Evolutionary conservation across 2,113 vertebrate species (phyloP), one percentile per base, ranked within the genome.

Genomic region (Polyodon spathula): DNA sequence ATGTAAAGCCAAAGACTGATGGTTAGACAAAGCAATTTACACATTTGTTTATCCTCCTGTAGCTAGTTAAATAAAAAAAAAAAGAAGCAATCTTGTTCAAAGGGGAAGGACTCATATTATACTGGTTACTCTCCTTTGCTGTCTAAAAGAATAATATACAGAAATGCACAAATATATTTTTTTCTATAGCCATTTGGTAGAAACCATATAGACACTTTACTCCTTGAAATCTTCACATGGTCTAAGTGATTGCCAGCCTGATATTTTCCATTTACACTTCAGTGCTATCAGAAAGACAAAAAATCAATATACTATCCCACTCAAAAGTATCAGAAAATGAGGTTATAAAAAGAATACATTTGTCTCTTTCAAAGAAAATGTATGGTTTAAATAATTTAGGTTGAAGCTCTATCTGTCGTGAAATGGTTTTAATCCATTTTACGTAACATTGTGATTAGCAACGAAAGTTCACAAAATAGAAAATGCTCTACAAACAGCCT

Each of bases 221-320:
- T 88, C 77, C 81, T 27, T 58, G 84, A 89, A 85, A 88, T 88
- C 85, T 88, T 87, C 87, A 87, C 86, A 86, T 86, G 84, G 82
- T 86, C 85, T 86, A 87, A 87, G 84, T 84, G 83, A 87, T 89
- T 87, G 83, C 86, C 84, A 86, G 84, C 84, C 84, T 85, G 84
- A 88, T 85, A 85, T 87, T 88, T 90, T 90, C 85, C 84, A 89
- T 89, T 89, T 89, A 89, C 86, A 88, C 86, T 86, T 89, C 83
- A 87, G 85, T 83, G 81, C 82, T 80, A 86, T 88, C 84, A 87
- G 83, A 84, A 87, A 85, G 84, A 16, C 84, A 78, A 82, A 86
- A 90, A 90, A 91, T 91, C 89, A 89, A 91, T 91, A 89, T 85
- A 87, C 85, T 85, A 84, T 84, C 82, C 85, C 86, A 89, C 82